Evolutionary conservation across 35 echinoderm and acorn worm species (phyloP).

Genomic region (Ophioderma brevispina): DNA sequence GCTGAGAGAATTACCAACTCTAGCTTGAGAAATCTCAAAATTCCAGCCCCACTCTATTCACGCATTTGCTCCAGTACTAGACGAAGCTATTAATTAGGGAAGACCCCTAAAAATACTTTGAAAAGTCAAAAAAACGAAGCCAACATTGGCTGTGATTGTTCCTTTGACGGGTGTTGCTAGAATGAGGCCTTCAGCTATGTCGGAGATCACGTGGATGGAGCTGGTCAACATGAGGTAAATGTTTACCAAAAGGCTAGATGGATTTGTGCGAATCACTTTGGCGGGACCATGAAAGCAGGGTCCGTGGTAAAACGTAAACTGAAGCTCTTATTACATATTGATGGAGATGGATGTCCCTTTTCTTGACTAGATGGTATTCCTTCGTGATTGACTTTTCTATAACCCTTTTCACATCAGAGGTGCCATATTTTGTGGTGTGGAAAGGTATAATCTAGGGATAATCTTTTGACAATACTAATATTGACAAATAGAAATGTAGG

Average conservation of each 20-base stretch:
- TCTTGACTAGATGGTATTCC: slow-evolving; percentile 4
- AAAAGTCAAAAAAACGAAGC: slow-evolving; percentile 37
- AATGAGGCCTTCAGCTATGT: slow-evolving; percentile 78
- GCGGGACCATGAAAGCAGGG: slow-evolving; percentile 78
- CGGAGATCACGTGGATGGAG: slow-evolving; percentile 37
- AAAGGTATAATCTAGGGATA: too few species aligned
- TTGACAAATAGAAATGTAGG: too few species aligned
- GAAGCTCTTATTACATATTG: neutral
- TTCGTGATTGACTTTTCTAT: neutral
- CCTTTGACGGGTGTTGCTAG: slow-evolving; percentile 71
- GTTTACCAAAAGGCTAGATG: slow-evolving; percentile 60
- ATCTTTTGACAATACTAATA: too few species aligned
- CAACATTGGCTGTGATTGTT: slow-evolving; percentile 16
- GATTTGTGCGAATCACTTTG: slow-evolving; percentile 91
- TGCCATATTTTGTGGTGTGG: too few species aligned
- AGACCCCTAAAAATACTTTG: slow-evolving; percentile 53
- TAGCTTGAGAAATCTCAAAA: slow-evolving; percentile 47
- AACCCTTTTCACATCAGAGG: neutral
- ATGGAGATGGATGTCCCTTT: neutral
- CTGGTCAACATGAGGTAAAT: slow-evolving; percentile 20
- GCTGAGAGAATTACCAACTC: slow-evolving; percentile 46
- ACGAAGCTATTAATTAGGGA: slow-evolving; percentile 71
- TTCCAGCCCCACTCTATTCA: slow-evolving; percentile 75
- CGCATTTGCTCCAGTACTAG: slow-evolving; percentile 84
- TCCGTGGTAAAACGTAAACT: slow-evolving; percentile 29